Conservation (phyloP, 2,113 vertebrate species). For the Calidris pygmaea region DNA sequence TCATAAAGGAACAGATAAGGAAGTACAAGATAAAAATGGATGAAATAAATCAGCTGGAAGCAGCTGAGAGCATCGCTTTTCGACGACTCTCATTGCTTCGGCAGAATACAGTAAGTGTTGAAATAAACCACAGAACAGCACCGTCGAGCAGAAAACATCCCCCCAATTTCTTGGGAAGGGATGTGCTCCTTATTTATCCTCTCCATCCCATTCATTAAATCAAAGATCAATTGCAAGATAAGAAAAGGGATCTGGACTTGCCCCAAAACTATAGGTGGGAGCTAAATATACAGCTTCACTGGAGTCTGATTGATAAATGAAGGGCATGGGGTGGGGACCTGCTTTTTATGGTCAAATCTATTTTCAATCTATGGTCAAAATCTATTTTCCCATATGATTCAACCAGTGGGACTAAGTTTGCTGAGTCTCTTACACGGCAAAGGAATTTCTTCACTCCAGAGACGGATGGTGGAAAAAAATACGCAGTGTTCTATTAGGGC, state of each 20-base stretch:
- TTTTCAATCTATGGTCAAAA: background rate
- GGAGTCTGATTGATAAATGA: background rate
- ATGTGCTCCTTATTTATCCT: background rate
- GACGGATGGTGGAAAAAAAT: background rate
- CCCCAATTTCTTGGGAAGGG: background rate
- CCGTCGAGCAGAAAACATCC: background rate
- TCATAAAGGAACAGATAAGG: constrained; percentile 93
- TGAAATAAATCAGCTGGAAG: constrained; percentile 94
- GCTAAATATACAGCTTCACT: background rate
- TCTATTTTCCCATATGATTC: background rate
- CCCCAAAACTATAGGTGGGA: background rate
- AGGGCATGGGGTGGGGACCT: background rate
- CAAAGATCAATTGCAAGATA: background rate
- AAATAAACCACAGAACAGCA: background rate
- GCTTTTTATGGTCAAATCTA: background rate
- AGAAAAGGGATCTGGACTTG: background rate
- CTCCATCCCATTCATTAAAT: background rate
- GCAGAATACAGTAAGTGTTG: constrained; percentile 82
- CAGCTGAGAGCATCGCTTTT: constrained; percentile 85
- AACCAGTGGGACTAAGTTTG: background rate
- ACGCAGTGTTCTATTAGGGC: background rate
- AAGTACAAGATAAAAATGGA: constrained; percentile 95
- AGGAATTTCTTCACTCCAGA: background rate
- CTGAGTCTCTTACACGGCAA: background rate
- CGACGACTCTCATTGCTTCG: constrained; percentile 89